Percentiles rank a stretch among this genome's conserved stretches.
Evolutionary conservation across 1,140 invertebrate species (phyloP).

Genomic region (Pentalonia nigronervosa): DNA sequence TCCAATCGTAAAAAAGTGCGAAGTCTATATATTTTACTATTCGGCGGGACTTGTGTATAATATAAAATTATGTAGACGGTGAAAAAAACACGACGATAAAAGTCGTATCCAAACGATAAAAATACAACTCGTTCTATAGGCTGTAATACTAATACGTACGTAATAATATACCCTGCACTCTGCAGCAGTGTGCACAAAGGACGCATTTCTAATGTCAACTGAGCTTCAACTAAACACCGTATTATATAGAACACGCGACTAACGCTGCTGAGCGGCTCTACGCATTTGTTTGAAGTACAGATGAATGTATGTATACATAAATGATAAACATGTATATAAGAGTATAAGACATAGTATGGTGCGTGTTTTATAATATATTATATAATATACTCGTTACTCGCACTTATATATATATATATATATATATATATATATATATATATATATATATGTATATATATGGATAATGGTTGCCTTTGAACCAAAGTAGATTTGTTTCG

Average conservation of each 20-base stretch:
- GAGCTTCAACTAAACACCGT: constrained; percentile 17
- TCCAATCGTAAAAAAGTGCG: not conserved
- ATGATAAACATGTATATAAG: no score
- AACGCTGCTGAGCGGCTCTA: not conserved
- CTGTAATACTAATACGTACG: no score
- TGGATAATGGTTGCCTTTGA: not conserved
- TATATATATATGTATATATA: not conserved
- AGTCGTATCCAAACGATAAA: not conserved
- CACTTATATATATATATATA: no score
- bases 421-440: not conserved
- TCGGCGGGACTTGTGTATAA: no score
- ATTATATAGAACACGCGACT: not conserved
- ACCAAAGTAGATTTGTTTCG: not conserved
- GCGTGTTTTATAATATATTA: not conserved
- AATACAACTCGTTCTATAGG: not conserved
- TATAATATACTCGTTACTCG: no score
- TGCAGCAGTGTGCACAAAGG: not conserved
- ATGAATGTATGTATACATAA: not conserved
- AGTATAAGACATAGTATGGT: not conserved
- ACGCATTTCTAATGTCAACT: constrained; percentile 24
- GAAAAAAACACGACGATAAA: not conserved
- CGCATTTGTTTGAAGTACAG: not conserved
- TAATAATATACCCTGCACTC: not conserved
- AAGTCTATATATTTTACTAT: not conserved
- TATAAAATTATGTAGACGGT: not conserved